Conservation (phyloP, 1,140 invertebrate genomes). For the Reticulitermes speratus region DNA sequence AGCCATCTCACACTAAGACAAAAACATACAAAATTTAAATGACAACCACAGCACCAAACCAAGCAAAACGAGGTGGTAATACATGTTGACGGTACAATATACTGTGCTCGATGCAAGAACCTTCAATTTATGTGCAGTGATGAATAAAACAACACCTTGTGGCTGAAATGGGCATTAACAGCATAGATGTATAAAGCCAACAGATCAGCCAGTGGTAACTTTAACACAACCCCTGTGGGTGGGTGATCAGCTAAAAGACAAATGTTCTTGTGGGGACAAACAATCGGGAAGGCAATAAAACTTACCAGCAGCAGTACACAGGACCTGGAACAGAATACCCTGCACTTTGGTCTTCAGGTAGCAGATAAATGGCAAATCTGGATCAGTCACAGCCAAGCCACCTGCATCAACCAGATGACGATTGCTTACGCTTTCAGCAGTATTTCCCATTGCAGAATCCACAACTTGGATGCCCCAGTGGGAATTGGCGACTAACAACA, state of each 20-base stretch:
- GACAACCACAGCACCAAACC: no score
- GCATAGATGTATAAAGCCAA: no score
- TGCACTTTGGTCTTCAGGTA: constrained; percentile 8
- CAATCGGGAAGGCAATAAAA: background rate
- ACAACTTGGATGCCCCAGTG: constrained; percentile 25
- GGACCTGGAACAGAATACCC: background rate
- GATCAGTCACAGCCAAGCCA: background rate
- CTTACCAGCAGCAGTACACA: background rate
- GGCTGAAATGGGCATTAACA: no score
- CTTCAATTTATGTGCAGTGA: no score
- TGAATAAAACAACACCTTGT: no score
- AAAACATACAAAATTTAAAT: no score
- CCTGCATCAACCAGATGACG: background rate
- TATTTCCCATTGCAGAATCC: background rate
- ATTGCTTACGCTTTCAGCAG: background rate
- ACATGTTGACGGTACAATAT: no score
- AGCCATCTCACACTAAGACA: no score
- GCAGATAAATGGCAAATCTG: constrained; percentile 14
- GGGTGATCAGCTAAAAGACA: background rate
- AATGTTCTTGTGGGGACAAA: background rate
- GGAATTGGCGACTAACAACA: constrained; percentile 10
- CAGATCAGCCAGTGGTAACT: no score
- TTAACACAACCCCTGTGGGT: no score
- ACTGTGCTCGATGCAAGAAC: no score
- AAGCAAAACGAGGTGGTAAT: no score